These are phyloP conservation scores for Antheraea assamensis DNA, from an alignment of 2,888 invertebrate genomes.

Conservation along the genomic window DNA sequence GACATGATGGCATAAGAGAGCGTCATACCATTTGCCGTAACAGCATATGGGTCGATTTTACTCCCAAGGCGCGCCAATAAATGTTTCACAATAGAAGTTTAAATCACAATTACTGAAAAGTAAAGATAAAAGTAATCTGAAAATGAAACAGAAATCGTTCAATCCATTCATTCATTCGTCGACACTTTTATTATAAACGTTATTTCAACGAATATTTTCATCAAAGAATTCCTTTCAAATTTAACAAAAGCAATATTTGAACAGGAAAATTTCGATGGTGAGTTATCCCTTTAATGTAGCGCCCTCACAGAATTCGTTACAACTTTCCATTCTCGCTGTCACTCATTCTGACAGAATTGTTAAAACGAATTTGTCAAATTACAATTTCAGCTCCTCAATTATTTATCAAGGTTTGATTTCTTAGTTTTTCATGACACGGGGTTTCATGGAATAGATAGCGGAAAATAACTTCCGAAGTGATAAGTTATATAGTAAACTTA, in stretches of 20 bases:
- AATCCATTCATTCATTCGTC: neutral
- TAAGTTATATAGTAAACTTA: constrained; percentile 12
- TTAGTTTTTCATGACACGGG: constrained; percentile 22
- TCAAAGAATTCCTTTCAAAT: constrained; percentile 48
- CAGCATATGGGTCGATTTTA: too few relatives aligned
- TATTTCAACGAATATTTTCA: constrained; percentile 32
- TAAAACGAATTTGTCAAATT: constrained; percentile 41
- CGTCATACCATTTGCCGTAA: too few relatives aligned
- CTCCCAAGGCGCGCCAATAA: too few relatives aligned
- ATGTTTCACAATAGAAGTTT: neutral
- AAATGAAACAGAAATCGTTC: constrained; percentile 2
- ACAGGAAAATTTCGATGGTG: constrained; percentile 44
- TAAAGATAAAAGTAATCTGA: neutral
- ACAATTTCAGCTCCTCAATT: constrained; percentile 30
- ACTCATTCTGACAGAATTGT: constrained; percentile 40
- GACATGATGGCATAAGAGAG: too few relatives aligned
- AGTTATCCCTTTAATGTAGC: constrained; percentile 53
- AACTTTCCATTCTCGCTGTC: constrained; percentile 44
- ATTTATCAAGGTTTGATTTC: constrained; percentile 29
- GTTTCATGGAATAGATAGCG: neutral
- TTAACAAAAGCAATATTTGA: constrained; percentile 50
- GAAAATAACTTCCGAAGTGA: neutral
- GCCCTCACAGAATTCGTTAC: constrained; percentile 46
- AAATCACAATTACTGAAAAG: neutral
- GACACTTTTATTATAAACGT: neutral